Evolutionary conservation across 2,797 vertebrate species (phyloP).

Genomic region (Megalops cyprinoides): DNA sequence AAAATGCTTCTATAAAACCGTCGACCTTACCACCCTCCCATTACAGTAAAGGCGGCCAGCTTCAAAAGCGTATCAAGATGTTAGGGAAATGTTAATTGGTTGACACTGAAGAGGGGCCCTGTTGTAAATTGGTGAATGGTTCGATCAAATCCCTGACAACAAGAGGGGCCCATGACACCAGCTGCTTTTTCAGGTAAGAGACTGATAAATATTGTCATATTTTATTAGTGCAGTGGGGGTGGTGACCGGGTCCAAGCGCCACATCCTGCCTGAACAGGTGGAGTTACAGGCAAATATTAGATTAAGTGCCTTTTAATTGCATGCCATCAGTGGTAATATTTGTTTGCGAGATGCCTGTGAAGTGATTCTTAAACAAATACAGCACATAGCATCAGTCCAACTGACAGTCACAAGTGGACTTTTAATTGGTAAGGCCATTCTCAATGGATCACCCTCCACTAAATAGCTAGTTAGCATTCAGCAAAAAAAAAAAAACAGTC

Average conservation of each 20-base stretch:
- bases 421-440: constrained; percentile 46
- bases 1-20: constrained; percentile 62
- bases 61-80: constrained; percentile 50
- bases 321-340: constrained; percentile 54
- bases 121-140: constrained; percentile 45
- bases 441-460: constrained; percentile 20
- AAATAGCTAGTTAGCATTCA: constrained; percentile 39
- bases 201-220: constrained; percentile 48
- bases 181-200: constrained; percentile 29
- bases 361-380: constrained; percentile 36
- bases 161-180: constrained; percentile 39
- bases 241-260: constrained; percentile 43
- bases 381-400: constrained; percentile 34
- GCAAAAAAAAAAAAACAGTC: constrained; percentile 39
- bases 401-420: constrained; percentile 41
- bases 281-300: constrained; percentile 30
- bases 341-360: constrained; percentile 57
- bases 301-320: constrained; percentile 55
- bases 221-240: constrained; percentile 55
- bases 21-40: constrained; percentile 55
- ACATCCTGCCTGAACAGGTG: constrained; percentile 35
- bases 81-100: constrained; percentile 60
- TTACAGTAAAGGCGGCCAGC: constrained; percentile 51
- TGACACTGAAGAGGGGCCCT: constrained; percentile 52
- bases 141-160: constrained; percentile 46